Percentiles rank a stretch among this genome's conserved stretches.
Evolutionary conservation across 1,140 invertebrate species (phyloP).

Genomic region (Polypedilum pembai): DNA sequence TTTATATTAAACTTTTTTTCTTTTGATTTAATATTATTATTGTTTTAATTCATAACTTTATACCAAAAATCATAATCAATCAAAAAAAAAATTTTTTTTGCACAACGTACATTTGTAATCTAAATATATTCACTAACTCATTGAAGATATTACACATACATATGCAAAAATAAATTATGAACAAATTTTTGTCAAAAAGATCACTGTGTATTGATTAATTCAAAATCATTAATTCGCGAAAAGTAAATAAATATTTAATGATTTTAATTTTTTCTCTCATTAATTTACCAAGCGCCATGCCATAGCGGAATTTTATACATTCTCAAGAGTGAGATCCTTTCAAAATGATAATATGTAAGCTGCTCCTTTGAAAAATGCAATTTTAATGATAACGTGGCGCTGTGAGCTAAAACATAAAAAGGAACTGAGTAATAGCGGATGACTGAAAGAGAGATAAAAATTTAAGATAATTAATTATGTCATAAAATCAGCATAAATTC

Average conservation of each 20-base stretch:
- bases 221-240: not conserved
- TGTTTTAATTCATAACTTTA: too few species aligned
- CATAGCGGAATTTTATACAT: not conserved
- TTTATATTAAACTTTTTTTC: too few species aligned
- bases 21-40: too few species aligned
- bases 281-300: not conserved
- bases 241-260: constrained; percentile 27
- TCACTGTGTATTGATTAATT: not conserved
- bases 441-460: constrained; percentile 1
- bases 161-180: too few species aligned
- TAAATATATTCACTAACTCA: too few species aligned
- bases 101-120: too few species aligned
- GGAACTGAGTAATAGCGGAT: not conserved
- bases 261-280: not conserved
- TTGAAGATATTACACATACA: too few species aligned
- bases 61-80: too few species aligned
- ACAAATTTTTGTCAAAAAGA: too few species aligned
- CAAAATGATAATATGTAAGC: not conserved
- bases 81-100: too few species aligned
- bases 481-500: constrained; percentile 21
- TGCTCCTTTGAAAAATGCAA: not conserved
- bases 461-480: constrained; percentile 28
- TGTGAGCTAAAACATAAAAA: not conserved
- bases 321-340: not conserved
- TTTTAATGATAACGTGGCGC: constrained; percentile 23